Conservation (phyloP, 2,888 invertebrate species). For the Hypercompe scribonia region DNA sequence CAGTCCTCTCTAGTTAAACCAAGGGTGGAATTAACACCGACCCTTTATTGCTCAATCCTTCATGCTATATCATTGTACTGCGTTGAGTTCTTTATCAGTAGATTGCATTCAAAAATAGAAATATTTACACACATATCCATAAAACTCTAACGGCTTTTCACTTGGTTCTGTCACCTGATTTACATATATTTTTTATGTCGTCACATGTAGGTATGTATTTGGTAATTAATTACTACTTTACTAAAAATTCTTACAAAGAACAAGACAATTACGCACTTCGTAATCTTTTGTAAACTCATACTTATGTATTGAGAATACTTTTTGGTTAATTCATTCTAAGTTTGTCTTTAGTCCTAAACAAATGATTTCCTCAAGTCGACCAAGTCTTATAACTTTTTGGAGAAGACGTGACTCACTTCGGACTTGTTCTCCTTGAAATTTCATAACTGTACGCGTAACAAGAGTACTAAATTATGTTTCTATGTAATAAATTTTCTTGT, state of each 20-base stretch:
- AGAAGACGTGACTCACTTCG: neutral
- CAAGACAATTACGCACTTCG: no score
- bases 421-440: neutral
- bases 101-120: no score
- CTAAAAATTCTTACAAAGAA: no score
- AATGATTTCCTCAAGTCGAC: neutral
- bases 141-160: no score
- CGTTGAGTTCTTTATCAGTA: neutral
- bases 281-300: neutral
- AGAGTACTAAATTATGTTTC: neutral
- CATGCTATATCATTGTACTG: neutral
- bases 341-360: neutral
- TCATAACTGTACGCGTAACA: neutral
- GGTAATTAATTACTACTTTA: no score
- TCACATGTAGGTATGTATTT: no score
- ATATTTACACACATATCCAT: no score
- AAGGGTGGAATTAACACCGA: conserved; percentile 8
- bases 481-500: neutral
- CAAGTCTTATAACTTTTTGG: neutral
- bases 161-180: no score
- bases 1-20: conserved; percentile 11
- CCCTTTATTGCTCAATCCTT: neutral
- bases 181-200: no score
- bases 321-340: neutral
- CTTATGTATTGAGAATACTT: neutral